Evolutionary conservation across 2,113 vertebrate species (phyloP).

Genomic region (Centrocercus urophasianus): DNA sequence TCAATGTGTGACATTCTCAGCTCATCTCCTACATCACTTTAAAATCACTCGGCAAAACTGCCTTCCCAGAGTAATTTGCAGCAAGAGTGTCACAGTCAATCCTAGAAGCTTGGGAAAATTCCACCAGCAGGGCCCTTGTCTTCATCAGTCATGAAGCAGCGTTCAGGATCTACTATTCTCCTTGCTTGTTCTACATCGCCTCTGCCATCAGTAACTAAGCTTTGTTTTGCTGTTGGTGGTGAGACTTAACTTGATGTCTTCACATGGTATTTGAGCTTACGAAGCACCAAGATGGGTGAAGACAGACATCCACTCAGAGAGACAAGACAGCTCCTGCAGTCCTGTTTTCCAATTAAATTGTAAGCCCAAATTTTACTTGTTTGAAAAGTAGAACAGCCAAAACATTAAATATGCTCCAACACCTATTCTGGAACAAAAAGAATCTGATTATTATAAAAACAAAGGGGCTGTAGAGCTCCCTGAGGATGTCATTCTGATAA

Average conservation of each 20-base stretch:
- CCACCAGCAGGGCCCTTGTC: neutral
- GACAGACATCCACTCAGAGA: neutral
- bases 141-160: neutral
- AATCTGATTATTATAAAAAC: slow-evolving; percentile 36
- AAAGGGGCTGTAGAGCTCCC: neutral
- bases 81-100: neutral
- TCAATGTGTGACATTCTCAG: neutral
- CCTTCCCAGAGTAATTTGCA: neutral
- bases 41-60: neutral
- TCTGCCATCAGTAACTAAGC: neutral
- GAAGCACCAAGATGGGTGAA: neutral
- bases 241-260: neutral
- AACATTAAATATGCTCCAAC: neutral
- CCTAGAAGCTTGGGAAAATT: neutral
- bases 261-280: neutral
- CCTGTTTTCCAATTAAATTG: neutral
- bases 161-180: neutral
- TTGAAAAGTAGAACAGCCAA: neutral
- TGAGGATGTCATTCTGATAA: slow-evolving; percentile 10
- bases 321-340: neutral
- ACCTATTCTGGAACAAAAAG: slow-evolving; percentile 25
- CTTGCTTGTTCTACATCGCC: neutral
- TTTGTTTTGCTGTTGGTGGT: neutral
- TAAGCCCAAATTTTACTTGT: neutral
- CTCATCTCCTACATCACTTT: neutral